phyloP scores from a whole-genome alignment of 2,113 vertebrate species.

The Toxotes chatareus region DNA sequence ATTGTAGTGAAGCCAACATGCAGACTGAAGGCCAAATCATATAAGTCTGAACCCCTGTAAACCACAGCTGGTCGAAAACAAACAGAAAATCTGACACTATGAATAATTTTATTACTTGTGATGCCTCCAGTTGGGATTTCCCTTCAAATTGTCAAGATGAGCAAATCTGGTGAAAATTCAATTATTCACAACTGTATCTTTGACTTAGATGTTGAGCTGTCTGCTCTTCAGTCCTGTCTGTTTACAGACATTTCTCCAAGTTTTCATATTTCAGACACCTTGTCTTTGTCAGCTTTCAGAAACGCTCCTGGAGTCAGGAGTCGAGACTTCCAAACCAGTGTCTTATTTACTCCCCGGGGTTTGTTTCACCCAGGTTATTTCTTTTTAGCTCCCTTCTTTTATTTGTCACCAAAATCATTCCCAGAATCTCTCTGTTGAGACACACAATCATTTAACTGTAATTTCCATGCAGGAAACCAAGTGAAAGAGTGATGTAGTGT shows the following conservation, averaged over 20 bases:
- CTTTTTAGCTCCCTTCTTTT: not conserved
- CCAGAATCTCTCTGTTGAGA: conserved; percentile 20
- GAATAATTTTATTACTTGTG: not conserved
- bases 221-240: not conserved
- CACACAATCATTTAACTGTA: conserved; percentile 60
- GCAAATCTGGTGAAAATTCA: conserved; percentile 5
- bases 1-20: not conserved
- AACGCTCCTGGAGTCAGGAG: conserved; percentile 9
- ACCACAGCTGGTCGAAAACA: conserved; percentile 11
- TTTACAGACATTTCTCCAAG: not conserved
- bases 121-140: conserved; percentile 10
- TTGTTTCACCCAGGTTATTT: conserved; percentile 32
- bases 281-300: not conserved
- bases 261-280: not conserved
- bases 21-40: not conserved
- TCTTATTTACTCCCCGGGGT: conserved; percentile 17
- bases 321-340: not conserved
- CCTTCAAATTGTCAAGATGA: conserved; percentile 5
- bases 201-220: not conserved
- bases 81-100: not conserved
- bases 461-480: conserved; percentile 58
- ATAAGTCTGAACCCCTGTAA: not conserved
- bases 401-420: conserved; percentile 36
- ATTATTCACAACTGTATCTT: conserved; percentile 25
- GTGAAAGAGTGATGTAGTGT: conserved; percentile 63